phyloP scores from a whole-genome alignment of 2,113 vertebrate species.

The Brachyhypopomus occidentalis region DNA sequence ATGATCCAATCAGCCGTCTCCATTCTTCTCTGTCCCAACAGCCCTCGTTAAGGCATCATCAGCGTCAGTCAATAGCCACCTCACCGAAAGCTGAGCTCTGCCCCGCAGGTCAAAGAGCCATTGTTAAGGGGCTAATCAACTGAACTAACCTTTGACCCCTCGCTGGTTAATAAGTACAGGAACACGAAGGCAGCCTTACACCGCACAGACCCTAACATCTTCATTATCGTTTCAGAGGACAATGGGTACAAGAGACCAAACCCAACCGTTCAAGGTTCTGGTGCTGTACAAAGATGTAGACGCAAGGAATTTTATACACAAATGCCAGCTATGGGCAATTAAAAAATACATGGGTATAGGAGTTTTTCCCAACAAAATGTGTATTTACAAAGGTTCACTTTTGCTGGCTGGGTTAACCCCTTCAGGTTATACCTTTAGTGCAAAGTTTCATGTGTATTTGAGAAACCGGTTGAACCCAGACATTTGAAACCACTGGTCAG shows the following conservation, averaged over 20 bases:
- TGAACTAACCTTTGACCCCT: slow-evolving; percentile 60
- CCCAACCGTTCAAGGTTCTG: neutral
- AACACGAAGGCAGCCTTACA: slow-evolving; percentile 37
- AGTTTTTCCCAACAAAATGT: neutral
- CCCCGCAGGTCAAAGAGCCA: slow-evolving; percentile 54
- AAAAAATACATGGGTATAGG: neutral
- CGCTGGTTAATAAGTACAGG: slow-evolving; percentile 57
- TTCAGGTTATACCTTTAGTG: neutral
- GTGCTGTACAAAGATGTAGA: neutral
- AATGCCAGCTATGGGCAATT: neutral
- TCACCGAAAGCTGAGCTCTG: slow-evolving; percentile 52
- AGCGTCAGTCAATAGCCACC: slow-evolving; percentile 53
- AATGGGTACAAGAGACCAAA: neutral
- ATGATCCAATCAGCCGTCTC: slow-evolving; percentile 26
- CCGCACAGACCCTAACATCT: slow-evolving; percentile 38
- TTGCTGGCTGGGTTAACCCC: neutral
- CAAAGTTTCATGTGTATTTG: neutral
- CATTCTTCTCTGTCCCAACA: slow-evolving; percentile 24
- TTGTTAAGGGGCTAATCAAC: slow-evolving; percentile 61
- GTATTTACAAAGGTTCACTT: neutral
- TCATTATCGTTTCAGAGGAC: slow-evolving; percentile 14
- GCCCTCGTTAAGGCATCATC: slow-evolving; percentile 51
- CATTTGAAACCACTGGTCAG: neutral
- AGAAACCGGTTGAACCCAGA: neutral
- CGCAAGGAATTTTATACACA: neutral